phyloP scores from a whole-genome alignment of 2,888 invertebrate genomes.

The Coelopa pilipes region DNA sequence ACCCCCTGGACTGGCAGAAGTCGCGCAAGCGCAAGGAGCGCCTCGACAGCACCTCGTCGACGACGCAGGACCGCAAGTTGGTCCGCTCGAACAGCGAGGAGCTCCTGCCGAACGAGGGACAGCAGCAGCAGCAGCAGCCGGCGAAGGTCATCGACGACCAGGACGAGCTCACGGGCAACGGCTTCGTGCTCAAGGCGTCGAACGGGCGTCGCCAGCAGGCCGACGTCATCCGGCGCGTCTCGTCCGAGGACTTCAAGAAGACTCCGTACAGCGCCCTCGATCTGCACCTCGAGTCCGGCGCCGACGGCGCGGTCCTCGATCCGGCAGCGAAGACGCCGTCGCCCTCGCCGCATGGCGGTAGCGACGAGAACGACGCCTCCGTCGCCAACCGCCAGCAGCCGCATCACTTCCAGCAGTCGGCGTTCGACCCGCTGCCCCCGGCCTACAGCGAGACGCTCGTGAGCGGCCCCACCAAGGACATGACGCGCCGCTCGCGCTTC shows the following conservation, averaged over 20 bases:
- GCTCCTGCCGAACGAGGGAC: slow-evolving; percentile 60
- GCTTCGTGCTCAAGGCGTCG: background rate
- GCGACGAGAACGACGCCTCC: slow-evolving; percentile 58
- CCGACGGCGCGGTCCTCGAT: slow-evolving; percentile 27
- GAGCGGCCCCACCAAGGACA: slow-evolving; percentile 52
- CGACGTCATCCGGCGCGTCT: slow-evolving; percentile 61
- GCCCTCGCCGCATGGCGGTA: slow-evolving; percentile 36
- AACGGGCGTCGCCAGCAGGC: background rate
- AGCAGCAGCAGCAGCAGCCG: slow-evolving; percentile 67
- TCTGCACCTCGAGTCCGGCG: slow-evolving; percentile 50
- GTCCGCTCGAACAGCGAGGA: slow-evolving; percentile 74
- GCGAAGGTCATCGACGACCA: background rate
- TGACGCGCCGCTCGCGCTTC: slow-evolving; percentile 55
- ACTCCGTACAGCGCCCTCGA: slow-evolving; percentile 49
- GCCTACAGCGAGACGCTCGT: slow-evolving; percentile 36
- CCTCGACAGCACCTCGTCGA: slow-evolving; percentile 71
- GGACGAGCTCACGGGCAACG: background rate
- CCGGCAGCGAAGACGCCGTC: slow-evolving; percentile 28
- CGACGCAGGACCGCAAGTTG: slow-evolving; percentile 72
- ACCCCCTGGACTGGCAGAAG: slow-evolving; percentile 67
- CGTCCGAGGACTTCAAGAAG: slow-evolving; percentile 63
- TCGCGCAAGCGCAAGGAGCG: slow-evolving; percentile 74
- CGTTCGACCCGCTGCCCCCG: slow-evolving; percentile 35
- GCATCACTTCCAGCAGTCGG: slow-evolving; percentile 38
- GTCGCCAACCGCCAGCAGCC: slow-evolving; percentile 55